Conservation (phyloP, 2,113 vertebrate species). For the Poecilia latipinna region DNA sequence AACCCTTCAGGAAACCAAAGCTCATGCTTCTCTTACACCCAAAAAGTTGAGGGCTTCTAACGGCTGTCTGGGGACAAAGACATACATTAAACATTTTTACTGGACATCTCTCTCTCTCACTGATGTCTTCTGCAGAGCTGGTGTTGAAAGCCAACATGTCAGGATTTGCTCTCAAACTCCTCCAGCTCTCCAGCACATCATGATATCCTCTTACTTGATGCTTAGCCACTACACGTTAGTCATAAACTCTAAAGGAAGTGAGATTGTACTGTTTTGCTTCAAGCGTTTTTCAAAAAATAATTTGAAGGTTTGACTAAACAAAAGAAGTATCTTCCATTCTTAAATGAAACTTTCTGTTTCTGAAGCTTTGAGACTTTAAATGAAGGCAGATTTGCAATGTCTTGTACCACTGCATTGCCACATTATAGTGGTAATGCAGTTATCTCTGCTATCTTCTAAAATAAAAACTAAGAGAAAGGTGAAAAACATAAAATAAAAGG, state of each 20-base stretch:
- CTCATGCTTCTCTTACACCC: slow-evolving; percentile 20
- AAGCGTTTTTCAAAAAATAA: neutral
- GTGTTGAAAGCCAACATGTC: slow-evolving; percentile 56
- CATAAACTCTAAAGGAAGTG: slow-evolving; percentile 30
- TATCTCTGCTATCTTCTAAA: neutral
- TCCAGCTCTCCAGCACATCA: slow-evolving; percentile 17
- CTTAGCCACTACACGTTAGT: slow-evolving; percentile 36
- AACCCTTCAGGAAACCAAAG: slow-evolving; percentile 26
- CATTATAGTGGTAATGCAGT: slow-evolving; percentile 19
- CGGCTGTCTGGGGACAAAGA: slow-evolving; percentile 33
- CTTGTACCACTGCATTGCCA: neutral
- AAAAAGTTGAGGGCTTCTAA: slow-evolving; percentile 38
- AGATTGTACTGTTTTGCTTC: neutral
- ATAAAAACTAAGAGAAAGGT: neutral
- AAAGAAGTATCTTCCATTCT: neutral
- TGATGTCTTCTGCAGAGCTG: slow-evolving; percentile 71
- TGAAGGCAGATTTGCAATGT: slow-evolving; percentile 23
- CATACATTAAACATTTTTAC: slow-evolving; percentile 53
- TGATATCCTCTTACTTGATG: slow-evolving; percentile 21
- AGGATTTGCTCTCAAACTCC: slow-evolving; percentile 43
- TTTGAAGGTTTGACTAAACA: slow-evolving; percentile 13
- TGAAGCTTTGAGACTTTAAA: slow-evolving; percentile 9
- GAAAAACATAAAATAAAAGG: neutral
- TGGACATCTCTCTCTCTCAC: slow-evolving; percentile 14
- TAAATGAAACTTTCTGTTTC: neutral